Conservation (phyloP, 2,797 vertebrate species). For the Melanotaenia boesemani region DNA sequence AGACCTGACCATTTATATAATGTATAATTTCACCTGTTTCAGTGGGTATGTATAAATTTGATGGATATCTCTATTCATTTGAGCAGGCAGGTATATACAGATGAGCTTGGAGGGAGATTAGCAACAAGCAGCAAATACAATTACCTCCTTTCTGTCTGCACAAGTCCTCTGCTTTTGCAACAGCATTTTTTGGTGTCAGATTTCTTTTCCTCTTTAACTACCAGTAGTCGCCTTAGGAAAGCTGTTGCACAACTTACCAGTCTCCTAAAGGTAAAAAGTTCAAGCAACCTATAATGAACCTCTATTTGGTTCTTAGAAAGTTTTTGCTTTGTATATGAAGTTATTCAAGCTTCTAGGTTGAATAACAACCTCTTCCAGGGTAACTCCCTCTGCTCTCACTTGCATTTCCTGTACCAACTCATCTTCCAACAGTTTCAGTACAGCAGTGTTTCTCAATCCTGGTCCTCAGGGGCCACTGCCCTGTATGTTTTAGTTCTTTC, state of each 20-base stretch:
- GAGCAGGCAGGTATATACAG: neutral
- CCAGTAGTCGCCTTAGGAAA: neutral
- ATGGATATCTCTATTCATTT: neutral
- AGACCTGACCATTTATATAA: neutral
- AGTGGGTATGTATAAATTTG: neutral
- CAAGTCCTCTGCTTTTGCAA: neutral
- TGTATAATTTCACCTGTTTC: neutral
- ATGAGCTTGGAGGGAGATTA: neutral
- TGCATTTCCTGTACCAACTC: neutral
- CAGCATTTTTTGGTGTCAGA: slow-evolving; percentile 2
- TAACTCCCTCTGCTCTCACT: neutral
- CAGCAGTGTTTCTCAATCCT: no score
- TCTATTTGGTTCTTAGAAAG: neutral
- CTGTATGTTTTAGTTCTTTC: no score
- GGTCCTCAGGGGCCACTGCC: no score
- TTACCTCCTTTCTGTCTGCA: neutral
- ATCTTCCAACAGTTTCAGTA: neutral
- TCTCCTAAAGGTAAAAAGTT: neutral
- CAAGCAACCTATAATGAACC: neutral
- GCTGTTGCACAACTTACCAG: neutral
- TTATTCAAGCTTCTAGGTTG: neutral
- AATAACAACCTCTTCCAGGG: neutral
- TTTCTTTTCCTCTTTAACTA: neutral
- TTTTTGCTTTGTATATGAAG: neutral
- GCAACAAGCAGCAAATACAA: neutral